phyloP scores from a whole-genome alignment of 23 tunicate genomes.

The Phallusia fumigata region DNA sequence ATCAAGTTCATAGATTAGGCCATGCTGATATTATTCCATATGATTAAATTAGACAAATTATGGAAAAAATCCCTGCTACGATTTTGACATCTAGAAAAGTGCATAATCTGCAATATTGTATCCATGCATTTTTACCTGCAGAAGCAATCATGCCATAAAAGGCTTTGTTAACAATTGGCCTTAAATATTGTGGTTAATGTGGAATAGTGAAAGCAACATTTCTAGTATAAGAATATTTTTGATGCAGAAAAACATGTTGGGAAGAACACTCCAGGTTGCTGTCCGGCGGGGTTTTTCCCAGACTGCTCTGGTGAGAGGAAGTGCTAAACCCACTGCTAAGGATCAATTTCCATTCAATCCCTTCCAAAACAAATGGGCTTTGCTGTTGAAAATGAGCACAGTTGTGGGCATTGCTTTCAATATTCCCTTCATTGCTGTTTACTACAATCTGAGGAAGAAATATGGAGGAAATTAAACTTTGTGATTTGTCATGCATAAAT shows the following conservation, averaged over 20 bases:
- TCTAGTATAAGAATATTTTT: no score
- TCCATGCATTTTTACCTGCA: no score
- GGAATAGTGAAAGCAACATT: no score
- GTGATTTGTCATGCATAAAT: neutral
- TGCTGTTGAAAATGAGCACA: neutral
- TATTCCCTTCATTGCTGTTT: neutral
- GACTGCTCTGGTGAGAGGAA: neutral
- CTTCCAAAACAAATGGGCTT: conserved; percentile 1
- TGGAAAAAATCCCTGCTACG: no score
- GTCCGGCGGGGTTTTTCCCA: conserved; percentile 2
- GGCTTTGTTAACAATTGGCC: no score
- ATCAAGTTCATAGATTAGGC: no score
- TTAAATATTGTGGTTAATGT: no score
- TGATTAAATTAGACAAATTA: no score
- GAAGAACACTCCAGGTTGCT: neutral
- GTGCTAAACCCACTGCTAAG: neutral
- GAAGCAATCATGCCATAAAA: no score
- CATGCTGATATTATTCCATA: no score
- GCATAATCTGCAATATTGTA: no score
- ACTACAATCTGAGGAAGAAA: neutral
- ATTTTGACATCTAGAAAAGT: no score
- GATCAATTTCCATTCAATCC: conserved; percentile 10
- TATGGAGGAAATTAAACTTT: neutral
- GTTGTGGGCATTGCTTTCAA: neutral
- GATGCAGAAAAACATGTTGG: neutral